Conservation (phyloP, 2,888 invertebrate genomes). For the Xylophagus ater region DNA sequence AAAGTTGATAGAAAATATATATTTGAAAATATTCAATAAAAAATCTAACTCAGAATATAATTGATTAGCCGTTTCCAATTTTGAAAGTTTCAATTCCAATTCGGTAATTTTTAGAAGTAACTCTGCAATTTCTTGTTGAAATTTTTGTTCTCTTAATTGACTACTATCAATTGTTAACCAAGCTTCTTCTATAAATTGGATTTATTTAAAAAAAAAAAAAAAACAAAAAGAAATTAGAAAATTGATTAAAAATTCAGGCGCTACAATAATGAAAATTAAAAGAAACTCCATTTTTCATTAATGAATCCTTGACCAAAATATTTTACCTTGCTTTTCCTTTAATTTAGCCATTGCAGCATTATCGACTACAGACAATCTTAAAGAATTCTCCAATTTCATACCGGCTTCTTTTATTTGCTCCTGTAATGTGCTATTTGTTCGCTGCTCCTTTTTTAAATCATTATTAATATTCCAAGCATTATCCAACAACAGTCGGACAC, state of each 20-base stretch:
- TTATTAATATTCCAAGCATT: conserved; percentile 26
- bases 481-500: conserved; percentile 26
- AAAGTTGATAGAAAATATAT: too few species aligned
- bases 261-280: too few species aligned
- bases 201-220: too few species aligned
- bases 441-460: conserved; percentile 23
- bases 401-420: conserved; percentile 25
- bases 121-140: conserved; percentile 28
- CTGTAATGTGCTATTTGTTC: conserved; percentile 17
- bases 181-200: conserved; percentile 27
- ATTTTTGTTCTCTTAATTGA: conserved; percentile 27
- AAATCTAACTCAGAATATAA: too few species aligned
- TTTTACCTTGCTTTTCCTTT: conserved; percentile 23
- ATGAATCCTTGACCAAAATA: too few species aligned
- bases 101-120: conserved; percentile 26
- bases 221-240: too few species aligned
- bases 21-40: too few species aligned
- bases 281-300: too few species aligned
- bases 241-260: too few species aligned
- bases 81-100: conserved; percentile 21
- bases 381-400: conserved; percentile 25
- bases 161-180: conserved; percentile 31
- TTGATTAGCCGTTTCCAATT: too few species aligned
- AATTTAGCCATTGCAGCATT: conserved; percentile 25
- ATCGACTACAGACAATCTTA: conserved; percentile 27